Percentiles rank a stretch among this genome's conserved stretches.
phyloP scores from a whole-genome alignment of 2,888 invertebrate species.

The Acanthosoma haemorrhoidale region DNA sequence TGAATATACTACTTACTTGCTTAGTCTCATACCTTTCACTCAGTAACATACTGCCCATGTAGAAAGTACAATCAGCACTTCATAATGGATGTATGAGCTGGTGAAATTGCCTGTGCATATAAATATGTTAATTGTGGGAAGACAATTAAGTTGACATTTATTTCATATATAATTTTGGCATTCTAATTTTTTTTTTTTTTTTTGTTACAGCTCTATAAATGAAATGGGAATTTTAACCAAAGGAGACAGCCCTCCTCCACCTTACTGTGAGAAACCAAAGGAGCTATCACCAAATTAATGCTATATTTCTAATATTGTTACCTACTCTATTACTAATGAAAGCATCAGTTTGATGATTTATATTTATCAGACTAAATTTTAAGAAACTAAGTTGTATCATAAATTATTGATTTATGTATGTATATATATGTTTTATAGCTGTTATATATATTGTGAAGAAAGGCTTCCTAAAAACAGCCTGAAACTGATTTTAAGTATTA shows the following conservation, averaged over 20 bases:
- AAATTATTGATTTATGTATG: neutral
- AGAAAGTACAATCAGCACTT: no score
- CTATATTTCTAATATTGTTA: neutral
- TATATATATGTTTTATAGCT: neutral
- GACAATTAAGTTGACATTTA: no score
- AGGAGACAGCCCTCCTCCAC: constrained; percentile 49
- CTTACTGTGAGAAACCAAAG: constrained; percentile 44
- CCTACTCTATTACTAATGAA: neutral
- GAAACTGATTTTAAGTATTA: no score
- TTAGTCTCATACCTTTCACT: no score
- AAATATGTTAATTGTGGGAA: no score
- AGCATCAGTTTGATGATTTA: neutral
- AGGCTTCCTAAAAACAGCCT: no score
- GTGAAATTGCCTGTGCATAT: no score
- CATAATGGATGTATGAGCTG: no score
- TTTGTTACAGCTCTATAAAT: constrained; percentile 12
- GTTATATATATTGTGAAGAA: neutral
- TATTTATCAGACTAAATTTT: neutral
- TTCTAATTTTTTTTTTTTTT: neutral
- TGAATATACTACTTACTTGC: no score
- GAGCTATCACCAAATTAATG: neutral
- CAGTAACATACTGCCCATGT: no score
- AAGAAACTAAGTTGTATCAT: neutral
- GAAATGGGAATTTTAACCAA: constrained; percentile 19
- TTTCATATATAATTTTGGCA: no score